Evolutionary conservation across 2,113 vertebrate species (phyloP).

Genomic region (Eubucco bourcierii): DNA sequence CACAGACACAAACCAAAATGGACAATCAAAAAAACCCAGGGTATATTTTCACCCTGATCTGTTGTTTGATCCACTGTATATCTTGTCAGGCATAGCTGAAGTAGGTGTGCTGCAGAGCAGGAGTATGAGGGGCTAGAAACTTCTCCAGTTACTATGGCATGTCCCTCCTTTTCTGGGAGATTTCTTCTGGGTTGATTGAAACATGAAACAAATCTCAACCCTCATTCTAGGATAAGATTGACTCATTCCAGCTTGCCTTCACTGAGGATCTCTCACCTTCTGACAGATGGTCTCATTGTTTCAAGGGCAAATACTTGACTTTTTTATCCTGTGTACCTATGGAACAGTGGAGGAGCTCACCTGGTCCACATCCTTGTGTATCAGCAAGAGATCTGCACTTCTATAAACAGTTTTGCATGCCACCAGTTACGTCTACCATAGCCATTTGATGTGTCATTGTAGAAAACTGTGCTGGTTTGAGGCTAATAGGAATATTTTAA

Average conservation of each 20-base stretch:
- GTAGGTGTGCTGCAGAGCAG: neutral
- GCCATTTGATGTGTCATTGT: neutral
- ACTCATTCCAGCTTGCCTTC: neutral
- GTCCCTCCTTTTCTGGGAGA: neutral
- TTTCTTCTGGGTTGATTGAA: neutral
- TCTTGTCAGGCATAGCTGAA: neutral
- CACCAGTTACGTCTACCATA: neutral
- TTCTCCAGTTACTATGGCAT: accelerated
- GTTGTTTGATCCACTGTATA: neutral
- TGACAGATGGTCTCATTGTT: neutral
- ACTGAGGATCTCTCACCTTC: neutral
- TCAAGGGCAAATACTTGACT: neutral
- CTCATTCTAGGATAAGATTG: neutral
- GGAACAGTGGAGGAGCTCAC: neutral
- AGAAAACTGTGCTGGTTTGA: neutral
- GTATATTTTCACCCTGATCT: neutral
- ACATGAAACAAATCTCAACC: neutral
- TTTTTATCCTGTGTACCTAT: neutral
- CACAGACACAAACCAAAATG: too few relatives aligned
- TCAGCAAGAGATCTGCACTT: neutral
- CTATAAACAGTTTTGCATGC: neutral
- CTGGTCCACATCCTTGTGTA: neutral
- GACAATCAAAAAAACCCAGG: too few relatives aligned
- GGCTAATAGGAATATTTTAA: too few relatives aligned
- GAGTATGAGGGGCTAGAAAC: neutral